Conservation (phyloP, 2,888 invertebrate species). For the Diarsia dahlii region DNA sequence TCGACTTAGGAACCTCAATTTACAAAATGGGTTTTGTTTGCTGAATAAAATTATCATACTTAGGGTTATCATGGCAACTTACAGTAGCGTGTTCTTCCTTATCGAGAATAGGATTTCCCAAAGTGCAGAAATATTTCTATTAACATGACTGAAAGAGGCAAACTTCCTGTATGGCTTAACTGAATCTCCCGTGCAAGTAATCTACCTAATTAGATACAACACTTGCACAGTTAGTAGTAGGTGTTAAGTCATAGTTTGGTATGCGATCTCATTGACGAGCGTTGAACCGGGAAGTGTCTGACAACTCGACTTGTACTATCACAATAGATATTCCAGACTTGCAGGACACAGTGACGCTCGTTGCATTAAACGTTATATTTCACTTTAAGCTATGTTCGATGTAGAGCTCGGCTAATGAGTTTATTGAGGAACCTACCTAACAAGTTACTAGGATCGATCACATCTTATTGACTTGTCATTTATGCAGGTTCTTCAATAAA, state of each 20-base stretch:
- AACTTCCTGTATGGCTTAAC: constrained; percentile 63
- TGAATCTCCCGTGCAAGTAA: constrained; percentile 62
- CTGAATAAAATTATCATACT: constrained; percentile 29
- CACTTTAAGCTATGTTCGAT: constrained; percentile 20
- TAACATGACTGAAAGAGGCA: constrained; percentile 34
- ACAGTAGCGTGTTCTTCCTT: constrained; percentile 20
- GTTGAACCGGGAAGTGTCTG: constrained; percentile 80
- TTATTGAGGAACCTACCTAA: background rate
- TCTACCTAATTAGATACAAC: constrained; percentile 68
- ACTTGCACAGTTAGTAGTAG: constrained; percentile 67
- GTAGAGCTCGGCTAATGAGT: background rate
- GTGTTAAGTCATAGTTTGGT: constrained; percentile 75
- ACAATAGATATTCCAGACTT: constrained; percentile 69
- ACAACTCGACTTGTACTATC: constrained; percentile 70
- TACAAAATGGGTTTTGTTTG: constrained; percentile 21
- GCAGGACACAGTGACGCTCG: constrained; percentile 57
- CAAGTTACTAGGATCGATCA: background rate
- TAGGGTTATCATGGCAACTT: constrained; percentile 13
- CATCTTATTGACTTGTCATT: background rate
- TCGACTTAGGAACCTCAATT: constrained; percentile 1
- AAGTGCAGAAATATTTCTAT: constrained; percentile 37
- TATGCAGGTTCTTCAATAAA: background rate
- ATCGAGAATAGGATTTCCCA: constrained; percentile 41
- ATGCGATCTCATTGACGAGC: constrained; percentile 79
- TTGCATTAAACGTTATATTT: constrained; percentile 54